Conservation (phyloP, 1,140 invertebrate genomes). For the Odontomachus brunneus region DNA sequence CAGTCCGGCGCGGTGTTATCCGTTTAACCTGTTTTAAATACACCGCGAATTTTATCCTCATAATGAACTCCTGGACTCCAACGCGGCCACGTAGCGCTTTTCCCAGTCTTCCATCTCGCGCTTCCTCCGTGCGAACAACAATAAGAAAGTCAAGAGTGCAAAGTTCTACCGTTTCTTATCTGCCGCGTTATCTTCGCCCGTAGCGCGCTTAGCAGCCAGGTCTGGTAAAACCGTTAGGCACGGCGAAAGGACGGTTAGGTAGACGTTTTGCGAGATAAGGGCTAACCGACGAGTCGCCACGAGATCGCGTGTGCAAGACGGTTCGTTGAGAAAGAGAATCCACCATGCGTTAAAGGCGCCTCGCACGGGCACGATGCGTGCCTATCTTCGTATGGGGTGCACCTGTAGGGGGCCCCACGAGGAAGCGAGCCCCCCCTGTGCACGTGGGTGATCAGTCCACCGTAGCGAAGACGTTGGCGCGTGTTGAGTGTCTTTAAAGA, state of each 20-base stretch:
- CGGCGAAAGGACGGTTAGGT: conserved; percentile 39
- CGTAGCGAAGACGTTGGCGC: conserved; percentile 76
- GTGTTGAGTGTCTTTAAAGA: conserved; percentile 70
- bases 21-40: conserved; percentile 54
- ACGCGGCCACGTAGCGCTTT: background rate
- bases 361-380: conserved; percentile 40
- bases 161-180: conserved; percentile 13
- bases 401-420: conserved; percentile 77
- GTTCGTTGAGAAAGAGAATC: conserved; percentile 76
- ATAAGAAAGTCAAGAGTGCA: background rate
- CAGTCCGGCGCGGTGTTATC: conserved; percentile 42
- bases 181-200: background rate
- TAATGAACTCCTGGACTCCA: conserved; percentile 18
- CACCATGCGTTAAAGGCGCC: conserved; percentile 69
- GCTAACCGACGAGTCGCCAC: conserved; percentile 39
- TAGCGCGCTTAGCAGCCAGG: background rate
- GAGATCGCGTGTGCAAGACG: conserved; percentile 34
- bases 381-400: conserved; percentile 51
- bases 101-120: background rate
- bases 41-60: conserved; percentile 42
- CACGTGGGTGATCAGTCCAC: background rate
- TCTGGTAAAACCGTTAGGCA: conserved; percentile 40
- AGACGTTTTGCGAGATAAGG: conserved; percentile 56
- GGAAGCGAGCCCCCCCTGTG: conserved; percentile 37
- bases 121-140: background rate